phyloP scores from a whole-genome alignment of 2,113 vertebrate genomes.

The Trematocara marginatum region DNA sequence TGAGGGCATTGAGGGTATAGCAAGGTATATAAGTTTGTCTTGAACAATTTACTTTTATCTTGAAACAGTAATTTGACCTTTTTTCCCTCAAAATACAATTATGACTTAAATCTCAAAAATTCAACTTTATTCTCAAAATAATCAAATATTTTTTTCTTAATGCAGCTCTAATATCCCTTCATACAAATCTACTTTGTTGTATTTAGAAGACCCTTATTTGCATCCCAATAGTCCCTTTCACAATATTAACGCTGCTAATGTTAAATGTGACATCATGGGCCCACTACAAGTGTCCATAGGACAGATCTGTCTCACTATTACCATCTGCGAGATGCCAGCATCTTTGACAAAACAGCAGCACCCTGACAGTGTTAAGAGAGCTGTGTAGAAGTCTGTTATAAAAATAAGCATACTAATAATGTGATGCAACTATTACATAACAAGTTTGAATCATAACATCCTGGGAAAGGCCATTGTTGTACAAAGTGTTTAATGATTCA shows the following conservation, averaged over 20 bases:
- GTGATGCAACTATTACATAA: background rate
- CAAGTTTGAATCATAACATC: background rate
- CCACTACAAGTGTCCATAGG: background rate
- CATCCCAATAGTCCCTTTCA: background rate
- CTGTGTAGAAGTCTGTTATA: background rate
- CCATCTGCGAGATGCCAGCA: background rate
- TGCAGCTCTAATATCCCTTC: background rate
- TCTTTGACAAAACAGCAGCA: background rate
- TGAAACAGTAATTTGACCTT: background rate
- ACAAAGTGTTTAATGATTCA: slow-evolving; percentile 3
- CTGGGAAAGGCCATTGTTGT: background rate
- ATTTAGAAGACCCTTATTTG: background rate
- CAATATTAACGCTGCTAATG: background rate
- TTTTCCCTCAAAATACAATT: background rate
- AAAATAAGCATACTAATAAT: background rate
- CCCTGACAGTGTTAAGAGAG: background rate
- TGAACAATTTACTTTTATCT: background rate
- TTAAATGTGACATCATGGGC: background rate
- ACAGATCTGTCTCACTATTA: background rate
- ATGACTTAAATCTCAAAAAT: background rate
- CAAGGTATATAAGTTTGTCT: background rate
- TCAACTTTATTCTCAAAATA: background rate
- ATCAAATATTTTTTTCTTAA: background rate
- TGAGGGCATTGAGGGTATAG: background rate
- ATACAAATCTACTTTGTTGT: background rate